Percentiles rank a stretch among this genome's conserved stretches.
Evolutionary conservation across 2,113 vertebrate species (phyloP).

Genomic region (Suricata suricatta): DNA sequence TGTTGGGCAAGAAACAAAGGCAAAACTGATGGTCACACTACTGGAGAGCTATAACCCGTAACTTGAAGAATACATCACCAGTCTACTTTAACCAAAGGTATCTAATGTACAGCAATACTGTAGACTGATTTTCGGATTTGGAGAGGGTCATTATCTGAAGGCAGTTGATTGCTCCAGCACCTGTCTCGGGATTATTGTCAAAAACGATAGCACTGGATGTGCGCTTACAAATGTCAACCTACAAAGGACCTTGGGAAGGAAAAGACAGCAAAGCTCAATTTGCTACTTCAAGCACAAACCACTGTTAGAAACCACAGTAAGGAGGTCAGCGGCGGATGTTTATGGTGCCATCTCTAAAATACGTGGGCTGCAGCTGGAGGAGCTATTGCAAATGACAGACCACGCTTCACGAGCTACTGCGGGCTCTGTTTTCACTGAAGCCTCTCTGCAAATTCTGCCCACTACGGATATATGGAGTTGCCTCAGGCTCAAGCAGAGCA

Average conservation of each 20-base stretch:
- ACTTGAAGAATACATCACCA: not conserved
- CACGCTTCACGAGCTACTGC: not conserved
- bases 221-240: not conserved
- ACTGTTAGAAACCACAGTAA: not conserved
- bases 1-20: not conserved
- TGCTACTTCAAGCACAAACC: constrained; percentile 1
- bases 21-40: not conserved
- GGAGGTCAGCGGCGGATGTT: not conserved
- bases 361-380: not conserved
- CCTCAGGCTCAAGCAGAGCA: not conserved
- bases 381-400: constrained; percentile 3
- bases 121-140: constrained; percentile 12
- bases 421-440: not conserved
- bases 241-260: not conserved
- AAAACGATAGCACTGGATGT: not conserved
- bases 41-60: not conserved
- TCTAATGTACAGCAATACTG: not conserved
- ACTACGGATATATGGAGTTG: not conserved
- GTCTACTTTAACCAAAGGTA: not conserved
- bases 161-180: not conserved
- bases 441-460: not conserved
- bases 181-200: not conserved
- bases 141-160: not conserved
- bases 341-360: not conserved
- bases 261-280: not conserved